Evolutionary conservation across 2,797 vertebrate genomes (phyloP).

Genomic region (Myotis pilosus): DNA sequence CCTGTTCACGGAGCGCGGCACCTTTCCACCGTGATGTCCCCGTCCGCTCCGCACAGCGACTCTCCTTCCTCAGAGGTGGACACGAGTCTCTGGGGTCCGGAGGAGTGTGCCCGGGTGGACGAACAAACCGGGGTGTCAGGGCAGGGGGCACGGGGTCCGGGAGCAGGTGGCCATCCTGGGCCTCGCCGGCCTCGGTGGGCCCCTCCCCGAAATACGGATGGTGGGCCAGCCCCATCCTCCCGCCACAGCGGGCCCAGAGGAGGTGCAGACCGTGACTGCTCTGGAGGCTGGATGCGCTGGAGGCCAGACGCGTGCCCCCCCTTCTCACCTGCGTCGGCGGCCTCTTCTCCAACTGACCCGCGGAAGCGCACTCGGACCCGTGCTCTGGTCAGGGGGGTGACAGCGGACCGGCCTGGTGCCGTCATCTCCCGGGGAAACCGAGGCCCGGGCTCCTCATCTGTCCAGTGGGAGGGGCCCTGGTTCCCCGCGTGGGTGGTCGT

Average conservation of each 20-base stretch:
- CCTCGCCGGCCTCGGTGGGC: neutral
- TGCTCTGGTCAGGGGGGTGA: neutral
- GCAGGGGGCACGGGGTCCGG: neutral
- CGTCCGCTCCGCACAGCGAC: neutral
- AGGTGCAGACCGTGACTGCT: rapidly evolving
- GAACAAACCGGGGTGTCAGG: neutral
- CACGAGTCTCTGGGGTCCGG: neutral
- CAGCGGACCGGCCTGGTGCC: neutral
- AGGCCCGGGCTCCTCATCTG: neutral
- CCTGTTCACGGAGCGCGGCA: no score
- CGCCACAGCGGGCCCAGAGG: no score
- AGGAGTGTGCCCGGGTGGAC: rapidly evolving
- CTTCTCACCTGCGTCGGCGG: rapidly evolving
- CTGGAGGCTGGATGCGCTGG: neutral
- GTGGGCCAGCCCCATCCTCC: rapidly evolving
- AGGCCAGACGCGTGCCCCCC: rapidly evolving
- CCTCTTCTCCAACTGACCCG: neutral
- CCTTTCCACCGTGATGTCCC: neutral
- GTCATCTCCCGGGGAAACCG: neutral
- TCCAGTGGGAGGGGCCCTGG: neutral
- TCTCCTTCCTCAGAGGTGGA: neutral
- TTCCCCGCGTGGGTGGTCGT: rapidly evolving
- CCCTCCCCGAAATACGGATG: neutral
- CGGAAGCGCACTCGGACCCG: rapidly evolving
- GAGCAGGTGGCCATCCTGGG: neutral